phyloP scores from a whole-genome alignment of 2,113 vertebrate genomes.

The Leptobrachium ailaonicum region DNA sequence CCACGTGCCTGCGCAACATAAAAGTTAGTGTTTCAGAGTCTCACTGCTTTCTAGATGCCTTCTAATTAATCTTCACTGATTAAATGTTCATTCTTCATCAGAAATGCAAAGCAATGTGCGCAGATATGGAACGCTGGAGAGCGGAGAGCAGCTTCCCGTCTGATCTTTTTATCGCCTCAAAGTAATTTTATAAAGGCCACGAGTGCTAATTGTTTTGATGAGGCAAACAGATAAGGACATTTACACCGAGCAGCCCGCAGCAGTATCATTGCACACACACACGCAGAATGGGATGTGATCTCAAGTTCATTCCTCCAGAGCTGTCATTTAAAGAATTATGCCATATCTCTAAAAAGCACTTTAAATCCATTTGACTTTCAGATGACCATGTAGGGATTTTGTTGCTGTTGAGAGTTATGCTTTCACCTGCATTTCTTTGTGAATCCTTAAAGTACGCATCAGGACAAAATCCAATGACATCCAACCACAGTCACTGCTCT shows the following conservation, averaged over 20 bases:
- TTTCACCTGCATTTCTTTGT: too few species aligned
- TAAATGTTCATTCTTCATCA: slow-evolving; percentile 70
- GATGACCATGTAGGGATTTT: too few species aligned
- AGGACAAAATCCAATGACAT: too few species aligned
- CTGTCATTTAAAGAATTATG: neutral
- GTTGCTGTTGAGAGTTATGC: too few species aligned
- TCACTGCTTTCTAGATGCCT: slow-evolving; percentile 64
- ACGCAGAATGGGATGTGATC: neutral
- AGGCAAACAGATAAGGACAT: slow-evolving; percentile 52
- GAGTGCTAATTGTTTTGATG: slow-evolving; percentile 64
- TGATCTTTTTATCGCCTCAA: slow-evolving; percentile 62
- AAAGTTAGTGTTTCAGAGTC: slow-evolving; percentile 69
- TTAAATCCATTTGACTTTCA: too few species aligned
- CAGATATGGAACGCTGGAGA: slow-evolving; percentile 64
- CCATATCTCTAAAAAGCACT: too few species aligned
- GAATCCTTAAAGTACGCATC: too few species aligned
- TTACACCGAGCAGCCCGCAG: slow-evolving; percentile 1
- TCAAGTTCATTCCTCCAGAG: neutral
- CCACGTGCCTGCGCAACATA: slow-evolving; percentile 65
- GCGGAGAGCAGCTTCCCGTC: slow-evolving; percentile 59
- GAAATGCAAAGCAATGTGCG: slow-evolving; percentile 68
- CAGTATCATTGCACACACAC: neutral
- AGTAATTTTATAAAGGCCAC: slow-evolving; percentile 60
- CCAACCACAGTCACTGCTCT: too few species aligned
- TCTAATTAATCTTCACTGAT: slow-evolving; percentile 77